Conservation (phyloP, 2,797 vertebrate species). For the Xenopus petersii region DNA sequence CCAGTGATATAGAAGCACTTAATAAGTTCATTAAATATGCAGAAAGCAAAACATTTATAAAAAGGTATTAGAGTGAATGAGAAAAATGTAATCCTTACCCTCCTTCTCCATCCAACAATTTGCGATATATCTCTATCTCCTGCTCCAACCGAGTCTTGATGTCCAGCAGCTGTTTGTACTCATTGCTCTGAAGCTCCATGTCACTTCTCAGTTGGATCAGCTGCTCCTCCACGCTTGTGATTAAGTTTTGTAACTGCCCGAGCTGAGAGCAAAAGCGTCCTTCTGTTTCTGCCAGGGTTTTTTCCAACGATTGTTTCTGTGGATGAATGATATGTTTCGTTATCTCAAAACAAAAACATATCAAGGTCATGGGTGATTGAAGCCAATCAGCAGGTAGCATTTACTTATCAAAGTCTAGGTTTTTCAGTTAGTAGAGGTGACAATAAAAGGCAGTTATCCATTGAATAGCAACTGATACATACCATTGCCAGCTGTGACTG, state of each 20-base stretch:
- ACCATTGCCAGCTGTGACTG: constrained; percentile 61
- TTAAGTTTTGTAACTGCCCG: constrained; percentile 56
- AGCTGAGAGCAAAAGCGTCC: constrained; percentile 57
- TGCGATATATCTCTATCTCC: constrained; percentile 60
- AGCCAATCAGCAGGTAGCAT: too few relatives aligned
- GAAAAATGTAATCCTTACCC: constrained; percentile 35
- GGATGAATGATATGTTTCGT: too few relatives aligned
- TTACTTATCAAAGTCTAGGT: too few relatives aligned
- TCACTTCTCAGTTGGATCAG: constrained; percentile 61
- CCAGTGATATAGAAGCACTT: too few relatives aligned
- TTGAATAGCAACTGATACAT: not conserved
- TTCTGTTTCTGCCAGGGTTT: constrained; percentile 57
- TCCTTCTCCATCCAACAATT: constrained; percentile 57
- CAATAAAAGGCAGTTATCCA: too few relatives aligned
- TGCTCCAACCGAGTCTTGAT: constrained; percentile 62
- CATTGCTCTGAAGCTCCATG: constrained; percentile 57
- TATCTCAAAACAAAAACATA: too few relatives aligned
- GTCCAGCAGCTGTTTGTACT: constrained; percentile 61
- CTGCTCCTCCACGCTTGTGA: constrained; percentile 57
- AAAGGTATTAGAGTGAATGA: too few relatives aligned
- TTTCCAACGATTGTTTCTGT: constrained; percentile 63
- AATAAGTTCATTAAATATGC: too few relatives aligned
- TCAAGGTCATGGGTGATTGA: too few relatives aligned
- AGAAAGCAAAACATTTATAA: too few relatives aligned
- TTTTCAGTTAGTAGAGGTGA: too few relatives aligned